Conservation (phyloP, 2,113 vertebrate genomes). For the Takifugu flavidus region DNA sequence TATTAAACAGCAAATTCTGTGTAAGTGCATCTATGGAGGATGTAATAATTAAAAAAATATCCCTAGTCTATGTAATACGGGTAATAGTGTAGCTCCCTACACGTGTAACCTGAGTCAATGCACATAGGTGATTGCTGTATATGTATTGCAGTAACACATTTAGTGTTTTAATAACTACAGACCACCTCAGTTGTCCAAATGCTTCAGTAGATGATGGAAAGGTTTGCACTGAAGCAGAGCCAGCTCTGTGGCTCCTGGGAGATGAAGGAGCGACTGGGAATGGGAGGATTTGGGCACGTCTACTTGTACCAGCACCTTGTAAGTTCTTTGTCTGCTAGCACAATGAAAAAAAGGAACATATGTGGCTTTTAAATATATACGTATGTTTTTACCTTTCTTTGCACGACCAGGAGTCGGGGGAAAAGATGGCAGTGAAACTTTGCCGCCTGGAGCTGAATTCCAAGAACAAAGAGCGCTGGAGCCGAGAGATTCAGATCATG, state of each 20-base stretch:
- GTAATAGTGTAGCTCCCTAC: no score
- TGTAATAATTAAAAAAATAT: no score
- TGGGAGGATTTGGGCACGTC: slow-evolving; percentile 92
- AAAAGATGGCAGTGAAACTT: slow-evolving; percentile 90
- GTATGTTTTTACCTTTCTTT: slow-evolving; percentile 4
- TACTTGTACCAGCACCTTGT: slow-evolving; percentile 91
- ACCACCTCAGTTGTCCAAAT: not conserved
- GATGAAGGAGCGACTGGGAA: slow-evolving; percentile 89
- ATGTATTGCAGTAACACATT: not conserved
- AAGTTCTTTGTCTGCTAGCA: slow-evolving; percentile 26
- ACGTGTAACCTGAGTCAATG: no score
- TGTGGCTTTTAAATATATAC: no score
- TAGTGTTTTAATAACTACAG: not conserved
- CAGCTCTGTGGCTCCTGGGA: slow-evolving; percentile 85
- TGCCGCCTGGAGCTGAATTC: slow-evolving; percentile 89
- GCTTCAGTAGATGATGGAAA: slow-evolving; percentile 72
- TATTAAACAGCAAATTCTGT: not conserved
- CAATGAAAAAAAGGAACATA: no score
- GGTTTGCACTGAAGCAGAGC: slow-evolving; percentile 74
- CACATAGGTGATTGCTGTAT: no score
- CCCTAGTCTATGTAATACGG: no score
- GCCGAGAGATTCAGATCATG: slow-evolving; percentile 97
- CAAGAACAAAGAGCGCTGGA: slow-evolving; percentile 92
- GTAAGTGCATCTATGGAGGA: no score
- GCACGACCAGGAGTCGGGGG: slow-evolving; percentile 66